Conservation (phyloP, 2,797 vertebrate species). For the Alectoris magna region DNA sequence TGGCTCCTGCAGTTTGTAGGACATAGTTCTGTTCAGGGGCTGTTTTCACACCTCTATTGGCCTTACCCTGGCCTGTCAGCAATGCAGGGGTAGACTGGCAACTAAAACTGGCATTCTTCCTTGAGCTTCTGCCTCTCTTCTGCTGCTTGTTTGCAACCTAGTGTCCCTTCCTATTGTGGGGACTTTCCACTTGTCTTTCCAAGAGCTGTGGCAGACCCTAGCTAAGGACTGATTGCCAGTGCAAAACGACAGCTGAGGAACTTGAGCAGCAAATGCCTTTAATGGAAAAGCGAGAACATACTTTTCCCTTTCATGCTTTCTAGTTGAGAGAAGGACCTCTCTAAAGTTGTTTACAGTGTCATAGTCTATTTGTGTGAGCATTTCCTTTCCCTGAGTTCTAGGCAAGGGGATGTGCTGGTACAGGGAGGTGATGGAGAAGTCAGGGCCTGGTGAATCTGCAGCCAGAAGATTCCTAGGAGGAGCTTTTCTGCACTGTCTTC, state of each 20-base stretch:
- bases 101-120: not conserved
- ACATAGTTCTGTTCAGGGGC: not conserved
- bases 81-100: not conserved
- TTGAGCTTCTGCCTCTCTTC: not conserved
- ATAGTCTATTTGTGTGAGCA: fast-evolving
- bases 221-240: not conserved
- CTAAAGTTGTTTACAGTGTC: fast-evolving
- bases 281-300: not conserved
- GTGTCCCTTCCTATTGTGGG: not conserved
- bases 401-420: not conserved
- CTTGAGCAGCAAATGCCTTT: not conserved
- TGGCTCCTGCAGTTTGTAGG: not conserved
- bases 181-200: not conserved
- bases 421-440: not conserved
- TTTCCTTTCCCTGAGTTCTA: not conserved
- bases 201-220: not conserved
- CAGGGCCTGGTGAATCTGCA: not conserved
- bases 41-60: not conserved
- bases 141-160: not conserved
- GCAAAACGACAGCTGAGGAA: not conserved
- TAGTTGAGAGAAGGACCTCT: fast-evolving
- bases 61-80: not conserved
- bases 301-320: fast-evolving
- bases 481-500: not conserved
- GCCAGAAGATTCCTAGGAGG: not conserved